Percentiles rank a stretch among this genome's conserved stretches.
Conservation (phyloP, 2,113 vertebrate genomes). For the Kobus ellipsiprymnus region DNA sequence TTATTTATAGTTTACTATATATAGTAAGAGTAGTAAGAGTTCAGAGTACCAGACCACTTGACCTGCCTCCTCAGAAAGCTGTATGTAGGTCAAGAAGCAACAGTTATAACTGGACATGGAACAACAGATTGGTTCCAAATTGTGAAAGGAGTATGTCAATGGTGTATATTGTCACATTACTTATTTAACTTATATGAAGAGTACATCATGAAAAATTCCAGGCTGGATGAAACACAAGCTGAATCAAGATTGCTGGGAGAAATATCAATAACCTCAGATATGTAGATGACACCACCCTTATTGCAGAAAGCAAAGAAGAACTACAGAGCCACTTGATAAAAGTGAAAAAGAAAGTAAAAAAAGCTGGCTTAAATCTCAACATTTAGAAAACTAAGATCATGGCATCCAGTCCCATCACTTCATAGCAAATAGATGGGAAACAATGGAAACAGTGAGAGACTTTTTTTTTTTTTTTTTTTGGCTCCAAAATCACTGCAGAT, state of each 20-base stretch:
- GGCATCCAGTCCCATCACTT: not conserved
- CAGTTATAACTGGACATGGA: not conserved
- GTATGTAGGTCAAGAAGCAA: not conserved
- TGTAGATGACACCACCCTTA: not conserved
- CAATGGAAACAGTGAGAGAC: not conserved
- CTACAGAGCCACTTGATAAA: not conserved
- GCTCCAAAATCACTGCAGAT: not conserved
- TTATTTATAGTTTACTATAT: not conserved
- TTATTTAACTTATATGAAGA: not conserved
- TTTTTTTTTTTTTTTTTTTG: not conserved
- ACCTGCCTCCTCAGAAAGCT: not conserved
- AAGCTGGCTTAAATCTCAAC: not conserved
- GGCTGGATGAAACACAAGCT: not conserved
- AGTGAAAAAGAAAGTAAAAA: not conserved
- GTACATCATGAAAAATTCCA: not conserved
- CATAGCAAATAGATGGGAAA: not conserved
- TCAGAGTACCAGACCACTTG: not conserved
- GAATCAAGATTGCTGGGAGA: not conserved
- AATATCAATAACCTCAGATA: not conserved
- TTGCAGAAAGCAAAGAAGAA: not conserved
- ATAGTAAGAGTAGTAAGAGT: not conserved
- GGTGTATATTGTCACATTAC: not conserved
- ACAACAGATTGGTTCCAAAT: not conserved
- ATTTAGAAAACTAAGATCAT: not conserved
- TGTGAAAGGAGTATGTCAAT: fast-evolving